phyloP scores from a whole-genome alignment of 2,888 invertebrate species.

The Silvanus unidentatus region DNA sequence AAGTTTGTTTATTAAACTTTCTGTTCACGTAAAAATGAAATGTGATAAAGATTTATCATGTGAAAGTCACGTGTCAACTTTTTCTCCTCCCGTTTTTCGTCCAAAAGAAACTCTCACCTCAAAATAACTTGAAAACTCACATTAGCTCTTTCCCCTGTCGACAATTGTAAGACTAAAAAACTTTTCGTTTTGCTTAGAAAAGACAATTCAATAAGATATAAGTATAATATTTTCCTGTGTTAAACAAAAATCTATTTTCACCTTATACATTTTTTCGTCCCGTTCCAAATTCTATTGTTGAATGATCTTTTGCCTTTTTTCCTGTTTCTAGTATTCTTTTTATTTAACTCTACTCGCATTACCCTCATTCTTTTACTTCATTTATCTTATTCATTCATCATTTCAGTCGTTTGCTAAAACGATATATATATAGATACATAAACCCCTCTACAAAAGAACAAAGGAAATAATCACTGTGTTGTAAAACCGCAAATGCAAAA shows the following conservation, averaged over 20 bases:
- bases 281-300: neutral
- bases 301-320: neutral
- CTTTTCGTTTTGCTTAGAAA: neutral
- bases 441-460: conserved; percentile 1
- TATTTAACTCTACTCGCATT: conserved; percentile 1
- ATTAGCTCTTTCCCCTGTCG: conserved; percentile 1
- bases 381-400: conserved; percentile 2
- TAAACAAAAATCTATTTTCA: neutral
- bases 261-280: neutral
- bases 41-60: conserved; percentile 13
- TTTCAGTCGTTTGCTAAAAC: too few relatives aligned
- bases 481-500: conserved; percentile 4
- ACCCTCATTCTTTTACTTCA: conserved; percentile 3
- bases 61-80: conserved; percentile 9
- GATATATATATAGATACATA: neutral
- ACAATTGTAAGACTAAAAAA: neutral
- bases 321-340: neutral
- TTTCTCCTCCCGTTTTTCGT: neutral
- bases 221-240: neutral
- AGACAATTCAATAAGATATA: neutral
- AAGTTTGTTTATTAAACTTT: neutral
- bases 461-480: conserved; percentile 5
- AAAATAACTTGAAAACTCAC: conserved; percentile 3
- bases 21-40: conserved; percentile 6
- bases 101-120: neutral